Percentiles rank a stretch among this genome's conserved stretches.
phyloP scores from a whole-genome alignment of 2,797 vertebrate species.

The Sebastes reedi region DNA sequence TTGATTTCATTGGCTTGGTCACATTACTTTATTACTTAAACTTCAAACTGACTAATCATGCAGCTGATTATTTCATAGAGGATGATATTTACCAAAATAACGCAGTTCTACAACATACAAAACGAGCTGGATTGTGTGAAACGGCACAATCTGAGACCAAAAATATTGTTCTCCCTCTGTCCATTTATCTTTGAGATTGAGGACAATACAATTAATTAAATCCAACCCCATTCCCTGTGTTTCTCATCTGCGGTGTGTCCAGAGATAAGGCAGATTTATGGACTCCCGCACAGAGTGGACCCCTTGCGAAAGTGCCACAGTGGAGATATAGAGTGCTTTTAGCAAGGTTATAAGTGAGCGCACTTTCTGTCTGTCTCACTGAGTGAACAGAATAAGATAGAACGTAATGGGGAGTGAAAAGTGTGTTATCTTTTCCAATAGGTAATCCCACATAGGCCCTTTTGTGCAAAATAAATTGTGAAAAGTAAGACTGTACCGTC shows the following conservation, averaged over 20 bases:
- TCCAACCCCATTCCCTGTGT: constrained; percentile 15
- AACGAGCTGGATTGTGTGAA: neutral
- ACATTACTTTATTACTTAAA: constrained; percentile 25
- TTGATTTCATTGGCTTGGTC: constrained; percentile 17
- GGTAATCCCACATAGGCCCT: constrained; percentile 22
- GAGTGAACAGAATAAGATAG: constrained; percentile 35
- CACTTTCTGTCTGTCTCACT: constrained; percentile 46
- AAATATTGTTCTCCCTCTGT: constrained; percentile 30
- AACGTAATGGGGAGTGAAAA: constrained; percentile 51
- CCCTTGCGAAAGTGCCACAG: constrained; percentile 6
- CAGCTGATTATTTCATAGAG: neutral
- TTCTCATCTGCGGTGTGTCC: constrained; percentile 42
- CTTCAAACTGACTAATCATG: constrained; percentile 13
- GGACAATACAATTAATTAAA: constrained; percentile 63
- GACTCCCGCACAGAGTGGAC: constrained; percentile 33
- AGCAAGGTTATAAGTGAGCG: constrained; percentile 47
- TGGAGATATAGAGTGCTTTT: constrained; percentile 55
- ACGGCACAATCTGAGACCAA: neutral
- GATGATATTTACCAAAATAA: neutral
- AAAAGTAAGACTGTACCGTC: constrained; percentile 25
- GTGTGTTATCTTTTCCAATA: constrained; percentile 38
- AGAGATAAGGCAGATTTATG: constrained; percentile 67
- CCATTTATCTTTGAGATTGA: constrained; percentile 50
- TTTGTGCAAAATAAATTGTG: constrained; percentile 16
- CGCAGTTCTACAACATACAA: neutral